Evolutionary conservation across 1,140 invertebrate genomes (phyloP).

Genomic region (Dendroctonus valens): DNA sequence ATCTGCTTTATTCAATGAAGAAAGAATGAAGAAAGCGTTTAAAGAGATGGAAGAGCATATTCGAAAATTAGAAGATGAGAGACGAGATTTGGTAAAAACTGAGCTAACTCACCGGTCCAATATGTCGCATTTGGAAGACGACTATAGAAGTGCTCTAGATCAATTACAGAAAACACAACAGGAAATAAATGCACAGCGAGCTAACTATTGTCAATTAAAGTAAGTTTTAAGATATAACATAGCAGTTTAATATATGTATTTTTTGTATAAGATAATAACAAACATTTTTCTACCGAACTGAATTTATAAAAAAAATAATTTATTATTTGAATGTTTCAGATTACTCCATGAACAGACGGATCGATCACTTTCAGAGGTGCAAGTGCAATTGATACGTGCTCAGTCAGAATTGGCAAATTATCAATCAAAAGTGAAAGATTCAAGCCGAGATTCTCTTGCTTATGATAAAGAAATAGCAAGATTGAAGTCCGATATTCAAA

Average conservation of each 20-base stretch:
- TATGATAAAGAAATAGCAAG: slow-evolving; percentile 38
- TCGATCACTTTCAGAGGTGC: slow-evolving; percentile 44
- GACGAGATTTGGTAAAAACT: slow-evolving; percentile 42
- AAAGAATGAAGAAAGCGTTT: slow-evolving; percentile 33
- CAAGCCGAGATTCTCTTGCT: slow-evolving; percentile 2
- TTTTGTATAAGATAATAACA: background rate
- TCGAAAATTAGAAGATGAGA: slow-evolving; percentile 45
- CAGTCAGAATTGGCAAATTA: slow-evolving; percentile 43
- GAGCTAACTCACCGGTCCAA: slow-evolving; percentile 43
- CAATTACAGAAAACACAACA: slow-evolving; percentile 39
- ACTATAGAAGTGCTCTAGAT: slow-evolving; percentile 41
- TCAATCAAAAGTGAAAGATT: slow-evolving; percentile 40
- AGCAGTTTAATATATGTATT: too few relatives aligned
- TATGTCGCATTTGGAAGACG: slow-evolving; percentile 45
- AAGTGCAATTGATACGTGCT: slow-evolving; percentile 42
- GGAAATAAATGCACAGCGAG: slow-evolving; percentile 44
- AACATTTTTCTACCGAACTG: background rate
- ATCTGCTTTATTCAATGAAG: slow-evolving; percentile 15
- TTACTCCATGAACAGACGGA: slow-evolving; percentile 50
- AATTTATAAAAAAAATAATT: background rate
- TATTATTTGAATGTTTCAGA: slow-evolving; percentile 36
- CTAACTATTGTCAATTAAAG: slow-evolving; percentile 47
- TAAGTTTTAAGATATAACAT: slow-evolving; percentile 24
- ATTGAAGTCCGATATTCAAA: slow-evolving; percentile 42
- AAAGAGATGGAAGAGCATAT: slow-evolving; percentile 45